These are phyloP conservation scores for Meghimatium bilineatum DNA, from an alignment of 2,888 invertebrate genomes.

Conservation along the genomic window DNA sequence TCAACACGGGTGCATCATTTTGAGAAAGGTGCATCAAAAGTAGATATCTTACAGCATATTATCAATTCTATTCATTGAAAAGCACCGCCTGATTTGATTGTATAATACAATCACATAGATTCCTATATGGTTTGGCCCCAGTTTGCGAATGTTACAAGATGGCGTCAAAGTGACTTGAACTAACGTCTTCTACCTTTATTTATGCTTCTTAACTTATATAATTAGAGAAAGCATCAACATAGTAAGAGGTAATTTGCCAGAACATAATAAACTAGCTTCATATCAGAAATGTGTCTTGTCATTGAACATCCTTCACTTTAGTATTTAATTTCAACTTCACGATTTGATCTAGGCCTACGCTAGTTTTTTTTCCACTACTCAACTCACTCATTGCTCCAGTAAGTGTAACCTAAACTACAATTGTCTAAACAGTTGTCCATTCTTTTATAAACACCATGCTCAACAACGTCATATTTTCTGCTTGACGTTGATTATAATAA, in stretches of 20 bases:
- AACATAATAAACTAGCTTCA: too few relatives aligned
- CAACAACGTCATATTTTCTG: too few relatives aligned
- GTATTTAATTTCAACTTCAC: background rate
- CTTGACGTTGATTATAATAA: too few relatives aligned
- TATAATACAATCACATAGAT: background rate
- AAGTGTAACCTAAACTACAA: too few relatives aligned
- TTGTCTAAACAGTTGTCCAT: too few relatives aligned
- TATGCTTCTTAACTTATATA: background rate
- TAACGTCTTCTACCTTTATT: background rate
- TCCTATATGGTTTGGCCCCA: conserved; percentile 20
- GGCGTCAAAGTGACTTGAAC: conserved; percentile 40
- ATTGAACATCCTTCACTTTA: too few relatives aligned
- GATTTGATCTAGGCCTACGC: background rate
- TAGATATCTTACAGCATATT: too few relatives aligned
- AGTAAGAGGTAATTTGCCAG: background rate
- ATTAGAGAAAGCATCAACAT: background rate
- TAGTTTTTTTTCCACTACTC: background rate
- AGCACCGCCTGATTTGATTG: conserved; percentile 1
- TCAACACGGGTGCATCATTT: too few relatives aligned
- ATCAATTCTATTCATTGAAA: too few relatives aligned
- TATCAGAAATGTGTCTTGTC: too few relatives aligned
- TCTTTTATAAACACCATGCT: too few relatives aligned
- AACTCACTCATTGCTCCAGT: background rate
- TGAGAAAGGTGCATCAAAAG: too few relatives aligned
- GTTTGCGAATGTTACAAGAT: conserved; percentile 36